Conservation (phyloP, 2,797 vertebrate genomes). For the Silurus lanzhouensis region DNA sequence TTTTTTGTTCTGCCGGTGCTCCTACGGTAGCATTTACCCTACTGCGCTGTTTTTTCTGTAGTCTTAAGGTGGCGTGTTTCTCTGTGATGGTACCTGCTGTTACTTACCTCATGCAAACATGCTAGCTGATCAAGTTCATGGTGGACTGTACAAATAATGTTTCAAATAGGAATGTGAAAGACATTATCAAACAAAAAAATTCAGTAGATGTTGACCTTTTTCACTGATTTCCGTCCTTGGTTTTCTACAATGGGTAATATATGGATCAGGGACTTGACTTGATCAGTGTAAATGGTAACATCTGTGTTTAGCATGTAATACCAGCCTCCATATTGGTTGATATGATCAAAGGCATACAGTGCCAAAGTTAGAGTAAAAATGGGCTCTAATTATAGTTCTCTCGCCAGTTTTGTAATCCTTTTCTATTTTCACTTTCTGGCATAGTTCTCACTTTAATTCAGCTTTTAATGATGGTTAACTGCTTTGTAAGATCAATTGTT, state of each 20-base stretch:
- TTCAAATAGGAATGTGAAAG: conserved; percentile 52
- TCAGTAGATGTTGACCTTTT: neutral
- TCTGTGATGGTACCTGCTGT: conserved; percentile 56
- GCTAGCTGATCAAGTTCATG: conserved; percentile 48
- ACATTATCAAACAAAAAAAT: neutral
- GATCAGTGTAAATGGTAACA: conserved; percentile 13
- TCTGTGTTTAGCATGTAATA: neutral
- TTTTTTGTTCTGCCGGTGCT: conserved; percentile 6
- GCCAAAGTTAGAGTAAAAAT: conserved; percentile 24
- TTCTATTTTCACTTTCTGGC: conserved; percentile 3
- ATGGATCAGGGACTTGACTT: neutral
- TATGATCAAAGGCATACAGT: conserved; percentile 29
- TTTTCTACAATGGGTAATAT: neutral
- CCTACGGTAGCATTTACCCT: conserved; percentile 63
- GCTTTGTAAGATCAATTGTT: neutral
- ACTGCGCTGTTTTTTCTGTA: conserved; percentile 67
- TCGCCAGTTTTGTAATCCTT: conserved; percentile 1
- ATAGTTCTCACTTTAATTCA: conserved; percentile 28
- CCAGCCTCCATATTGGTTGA: neutral
- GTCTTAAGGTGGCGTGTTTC: conserved; percentile 64
- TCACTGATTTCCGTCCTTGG: neutral
- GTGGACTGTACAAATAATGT: conserved; percentile 56
- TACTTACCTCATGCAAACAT: conserved; percentile 57
- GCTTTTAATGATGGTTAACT: conserved; percentile 4
- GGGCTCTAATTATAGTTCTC: conserved; percentile 22